A percentile compares a stretch with the other conserved stretches of the same genome.
phyloP scores from a whole-genome alignment of 2,888 invertebrate genomes.

The Neuroscelio doddi region DNA sequence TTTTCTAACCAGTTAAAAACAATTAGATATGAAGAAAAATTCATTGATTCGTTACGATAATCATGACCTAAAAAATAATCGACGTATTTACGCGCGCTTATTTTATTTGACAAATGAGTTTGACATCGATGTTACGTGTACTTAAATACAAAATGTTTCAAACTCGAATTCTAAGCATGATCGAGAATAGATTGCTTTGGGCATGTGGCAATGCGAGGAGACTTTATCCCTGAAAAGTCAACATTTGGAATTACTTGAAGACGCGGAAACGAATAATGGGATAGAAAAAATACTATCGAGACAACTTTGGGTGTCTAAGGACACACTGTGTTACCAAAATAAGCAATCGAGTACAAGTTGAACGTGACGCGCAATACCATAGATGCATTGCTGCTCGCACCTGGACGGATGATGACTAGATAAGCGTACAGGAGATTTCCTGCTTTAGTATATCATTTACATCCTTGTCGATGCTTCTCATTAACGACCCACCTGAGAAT shows the following conservation, averaged over 20 bases:
- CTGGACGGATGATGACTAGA: conserved; percentile 67
- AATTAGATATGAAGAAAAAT: no score
- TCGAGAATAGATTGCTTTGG: not conserved
- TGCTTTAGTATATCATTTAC: conserved; percentile 66
- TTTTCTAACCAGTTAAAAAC: no score
- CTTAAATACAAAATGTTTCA: no score
- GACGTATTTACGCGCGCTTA: no score
- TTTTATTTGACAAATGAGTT: no score
- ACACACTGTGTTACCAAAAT: conserved; percentile 42
- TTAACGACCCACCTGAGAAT: conserved; percentile 59
- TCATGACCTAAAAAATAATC: no score
- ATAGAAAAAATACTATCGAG: not conserved
- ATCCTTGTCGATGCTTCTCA: conserved; percentile 58
- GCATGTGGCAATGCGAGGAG: not conserved
- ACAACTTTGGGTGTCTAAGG: conserved; percentile 52
- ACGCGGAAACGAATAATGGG: conserved; percentile 29
- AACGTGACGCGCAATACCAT: conserved; percentile 60
- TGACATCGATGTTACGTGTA: no score
- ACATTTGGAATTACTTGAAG: conserved; percentile 24
- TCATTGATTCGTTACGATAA: no score
- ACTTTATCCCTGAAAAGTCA: conserved; percentile 12
- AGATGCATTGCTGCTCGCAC: conserved; percentile 53
- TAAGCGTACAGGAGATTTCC: conserved; percentile 63
- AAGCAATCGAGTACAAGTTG: conserved; percentile 25
- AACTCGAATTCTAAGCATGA: no score